Evolutionary conservation across 2,113 vertebrate species (phyloP), one percentile per base, ranked within the genome.

Genomic region (Oryzias celebensis): DNA sequence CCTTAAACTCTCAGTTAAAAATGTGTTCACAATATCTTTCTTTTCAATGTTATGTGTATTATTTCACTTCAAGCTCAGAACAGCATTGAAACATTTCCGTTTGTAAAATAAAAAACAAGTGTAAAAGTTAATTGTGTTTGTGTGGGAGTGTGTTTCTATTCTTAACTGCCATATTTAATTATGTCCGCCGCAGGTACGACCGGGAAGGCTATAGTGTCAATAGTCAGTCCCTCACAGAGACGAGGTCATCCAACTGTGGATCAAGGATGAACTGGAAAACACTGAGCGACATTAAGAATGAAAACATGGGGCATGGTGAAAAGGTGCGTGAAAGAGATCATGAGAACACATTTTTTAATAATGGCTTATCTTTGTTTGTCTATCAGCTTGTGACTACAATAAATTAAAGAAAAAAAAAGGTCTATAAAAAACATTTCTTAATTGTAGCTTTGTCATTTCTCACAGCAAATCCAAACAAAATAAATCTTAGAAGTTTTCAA

Each of bases 291-390:
- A 80, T 89, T 58, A 96, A 96, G 80, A 73, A 75, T 1, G 94
- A 95, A 83, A 91, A 92, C 18, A 78, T 97, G 88, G 96, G 95
- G 24, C 94, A 95, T 7, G 91, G 92, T 51, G 94, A 95, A 79
- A 95, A 95, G 95, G 95, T 98, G 69, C 26, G 49, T 63, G 4
- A 62, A 66, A 31, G 49, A 51, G 57, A 28, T 28, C 26, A 28
- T 28, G 26, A 28, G 31, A 36, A 10, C 31, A 12, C 10, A 8
- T 0, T 36, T 36, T 36, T 36, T 10, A 36, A 36, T 1, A 36
- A 36, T 36, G 10, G 8, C 36, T 36, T 10, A 36, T 36, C 6
- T 2, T 36, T 36, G 36, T 12, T 36, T 36, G 10, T 36, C 36
- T 36, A 36, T 36, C 36, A 12, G 0, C 10, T 36, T 36, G 10